phyloP scores from a whole-genome alignment of 2,888 invertebrate genomes.

The Melikaiella ostensackeni region DNA sequence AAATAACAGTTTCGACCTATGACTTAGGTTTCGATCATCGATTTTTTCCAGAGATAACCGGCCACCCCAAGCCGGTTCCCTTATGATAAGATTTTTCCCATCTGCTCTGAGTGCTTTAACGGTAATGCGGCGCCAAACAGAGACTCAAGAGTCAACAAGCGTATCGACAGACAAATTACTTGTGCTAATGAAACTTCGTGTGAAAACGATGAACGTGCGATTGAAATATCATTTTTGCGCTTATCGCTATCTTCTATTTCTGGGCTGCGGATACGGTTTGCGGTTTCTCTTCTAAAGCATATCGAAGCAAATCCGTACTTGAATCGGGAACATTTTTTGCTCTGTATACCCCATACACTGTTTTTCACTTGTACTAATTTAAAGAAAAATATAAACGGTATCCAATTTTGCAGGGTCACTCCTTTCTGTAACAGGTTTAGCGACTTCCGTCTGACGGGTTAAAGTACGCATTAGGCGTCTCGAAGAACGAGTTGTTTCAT shows the following conservation, averaged over 20 bases:
- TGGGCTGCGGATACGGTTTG: background rate
- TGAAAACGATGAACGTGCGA: constrained; percentile 69
- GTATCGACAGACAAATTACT: constrained; percentile 65
- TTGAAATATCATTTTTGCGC: constrained; percentile 56
- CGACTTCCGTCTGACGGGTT: constrained; percentile 17
- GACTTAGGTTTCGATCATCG: constrained; percentile 10
- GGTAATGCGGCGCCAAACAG: constrained; percentile 51
- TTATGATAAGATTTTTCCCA: constrained; percentile 28
- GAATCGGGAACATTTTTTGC: background rate
- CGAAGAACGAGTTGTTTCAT: constrained; percentile 14
- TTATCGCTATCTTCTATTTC: background rate
- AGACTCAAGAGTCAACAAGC: constrained; percentile 49
- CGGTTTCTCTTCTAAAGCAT: background rate
- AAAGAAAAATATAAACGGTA: background rate
- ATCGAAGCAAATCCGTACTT: background rate
- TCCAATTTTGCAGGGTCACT: constrained; percentile 11
- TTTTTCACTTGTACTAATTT: background rate
- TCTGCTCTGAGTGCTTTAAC: constrained; percentile 49
- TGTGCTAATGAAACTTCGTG: constrained; percentile 65
- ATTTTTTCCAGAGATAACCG: constrained; percentile 3
- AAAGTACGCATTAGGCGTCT: constrained; percentile 8
- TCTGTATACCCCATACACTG: background rate
- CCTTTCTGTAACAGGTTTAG: constrained; percentile 23
- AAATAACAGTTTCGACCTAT: background rate
- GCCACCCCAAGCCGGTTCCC: constrained; percentile 15